Conservation (phyloP, 2,888 invertebrate species). For the Cryptosula pallasiana region DNA sequence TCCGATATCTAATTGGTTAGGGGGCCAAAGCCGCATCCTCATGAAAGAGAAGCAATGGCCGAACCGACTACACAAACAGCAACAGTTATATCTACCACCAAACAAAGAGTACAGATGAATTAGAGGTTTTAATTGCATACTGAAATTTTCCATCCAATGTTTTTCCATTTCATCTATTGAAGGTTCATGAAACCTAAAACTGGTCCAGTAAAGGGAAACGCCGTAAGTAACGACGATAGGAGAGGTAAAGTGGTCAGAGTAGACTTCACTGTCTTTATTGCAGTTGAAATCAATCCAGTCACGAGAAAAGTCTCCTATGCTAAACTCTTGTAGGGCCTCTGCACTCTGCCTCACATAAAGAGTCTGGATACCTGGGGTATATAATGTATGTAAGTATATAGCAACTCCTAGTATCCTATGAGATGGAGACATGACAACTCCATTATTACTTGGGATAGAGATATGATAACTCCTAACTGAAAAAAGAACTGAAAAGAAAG, state of each 20-base stretch:
- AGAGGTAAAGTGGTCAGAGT: slow-evolving; percentile 26
- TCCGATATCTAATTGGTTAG: slow-evolving; percentile 46
- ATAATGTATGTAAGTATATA: no score
- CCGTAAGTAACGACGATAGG: slow-evolving; percentile 38
- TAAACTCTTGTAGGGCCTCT: slow-evolving; percentile 30
- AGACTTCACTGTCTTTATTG: slow-evolving; percentile 29
- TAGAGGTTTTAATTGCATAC: slow-evolving; percentile 28
- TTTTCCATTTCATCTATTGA: slow-evolving; percentile 42
- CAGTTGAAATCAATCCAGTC: slow-evolving; percentile 46
- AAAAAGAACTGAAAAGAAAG: no score
- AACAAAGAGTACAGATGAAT: slow-evolving; percentile 32
- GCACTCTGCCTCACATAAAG: slow-evolving; percentile 8
- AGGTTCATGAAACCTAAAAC: slow-evolving; percentile 48
- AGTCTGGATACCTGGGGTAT: slow-evolving; percentile 1
- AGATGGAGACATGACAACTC: no score
- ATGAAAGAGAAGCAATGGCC: not conserved
- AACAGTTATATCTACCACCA: slow-evolving; percentile 32
- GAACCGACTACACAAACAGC: not conserved
- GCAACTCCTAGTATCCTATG: no score
- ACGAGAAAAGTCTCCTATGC: slow-evolving; percentile 44
- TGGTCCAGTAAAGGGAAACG: slow-evolving; percentile 45
- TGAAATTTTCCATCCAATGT: slow-evolving; percentile 48
- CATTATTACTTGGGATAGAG: no score
- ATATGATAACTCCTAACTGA: no score
- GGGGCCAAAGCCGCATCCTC: slow-evolving; percentile 46